A percentile compares a stretch with the other conserved stretches of the same genome.
phyloP scores from a whole-genome alignment of 53 echinoderm and acorn worm species.

The Arbacia lixula region DNA sequence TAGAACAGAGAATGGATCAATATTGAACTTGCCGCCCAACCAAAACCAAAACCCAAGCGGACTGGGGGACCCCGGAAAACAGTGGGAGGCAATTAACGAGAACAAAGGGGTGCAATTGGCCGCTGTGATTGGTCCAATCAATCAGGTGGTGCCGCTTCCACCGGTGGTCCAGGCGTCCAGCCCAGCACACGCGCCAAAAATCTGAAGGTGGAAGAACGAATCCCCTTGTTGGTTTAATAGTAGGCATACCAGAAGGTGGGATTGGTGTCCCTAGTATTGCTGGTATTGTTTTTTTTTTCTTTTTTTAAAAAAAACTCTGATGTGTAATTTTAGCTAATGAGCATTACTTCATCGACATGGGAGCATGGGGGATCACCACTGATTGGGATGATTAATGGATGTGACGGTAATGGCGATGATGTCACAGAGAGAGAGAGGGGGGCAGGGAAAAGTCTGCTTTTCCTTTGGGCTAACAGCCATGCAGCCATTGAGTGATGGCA shows the following conservation, averaged over 20 bases:
- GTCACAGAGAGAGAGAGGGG: no score
- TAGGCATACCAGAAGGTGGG: not conserved
- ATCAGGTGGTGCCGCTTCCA: slow-evolving; percentile 25
- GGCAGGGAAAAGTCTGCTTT: no score
- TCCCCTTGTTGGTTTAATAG: no score
- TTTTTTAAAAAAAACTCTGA: no score
- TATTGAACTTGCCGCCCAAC: not conserved
- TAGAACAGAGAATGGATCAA: slow-evolving; percentile 7
- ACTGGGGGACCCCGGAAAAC: slow-evolving; percentile 4
- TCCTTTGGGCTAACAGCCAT: no score
- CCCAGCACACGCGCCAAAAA: not conserved
- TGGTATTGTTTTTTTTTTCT: no score
- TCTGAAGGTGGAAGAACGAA: no score
- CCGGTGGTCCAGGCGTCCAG: slow-evolving; percentile 6
- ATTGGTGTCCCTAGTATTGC: not conserved
- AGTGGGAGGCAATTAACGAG: slow-evolving; percentile 30
- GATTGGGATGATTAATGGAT: slow-evolving; percentile 1
- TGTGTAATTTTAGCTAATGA: slow-evolving; percentile 23
- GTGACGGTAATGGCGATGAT: no score
- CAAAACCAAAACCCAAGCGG: not conserved
- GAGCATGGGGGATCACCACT: not conserved
- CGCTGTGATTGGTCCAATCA: slow-evolving; percentile 34
- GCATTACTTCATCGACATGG: slow-evolving; percentile 5
- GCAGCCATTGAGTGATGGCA: no score
- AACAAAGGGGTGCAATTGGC: slow-evolving; percentile 46